Evolutionary conservation across 2,888 invertebrate species (phyloP).

Genomic region (Deilephila elpenor): DNA sequence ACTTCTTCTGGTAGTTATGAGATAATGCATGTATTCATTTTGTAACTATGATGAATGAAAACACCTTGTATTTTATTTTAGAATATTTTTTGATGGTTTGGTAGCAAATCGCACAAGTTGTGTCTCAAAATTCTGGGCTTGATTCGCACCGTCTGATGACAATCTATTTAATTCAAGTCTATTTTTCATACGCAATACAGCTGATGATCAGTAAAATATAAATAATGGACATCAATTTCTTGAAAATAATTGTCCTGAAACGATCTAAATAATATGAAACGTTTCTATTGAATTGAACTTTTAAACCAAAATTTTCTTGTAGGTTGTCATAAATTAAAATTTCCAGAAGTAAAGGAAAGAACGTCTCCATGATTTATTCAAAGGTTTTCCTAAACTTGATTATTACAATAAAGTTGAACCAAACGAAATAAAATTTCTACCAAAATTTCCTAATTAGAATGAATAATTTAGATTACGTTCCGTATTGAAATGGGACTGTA

Average conservation of each 20-base stretch:
- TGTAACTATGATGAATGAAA: no score
- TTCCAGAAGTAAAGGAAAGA: background rate
- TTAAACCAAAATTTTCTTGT: background rate
- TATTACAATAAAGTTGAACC: slow-evolving; percentile 24
- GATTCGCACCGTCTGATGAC: no score
- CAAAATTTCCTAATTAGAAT: slow-evolving; percentile 21
- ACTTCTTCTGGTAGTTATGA: no score
- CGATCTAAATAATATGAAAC: background rate
- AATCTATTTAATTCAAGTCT: no score
- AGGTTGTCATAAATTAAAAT: background rate
- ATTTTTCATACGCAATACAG: no score
- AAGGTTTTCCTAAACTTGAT: slow-evolving; percentile 19
- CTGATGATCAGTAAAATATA: background rate
- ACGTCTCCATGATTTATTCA: slow-evolving; percentile 20
- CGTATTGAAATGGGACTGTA: background rate
- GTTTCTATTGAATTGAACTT: background rate
- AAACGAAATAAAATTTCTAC: slow-evolving; percentile 23
- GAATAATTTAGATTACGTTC: slow-evolving; percentile 8
- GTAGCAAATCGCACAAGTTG: no score
- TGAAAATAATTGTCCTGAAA: background rate
- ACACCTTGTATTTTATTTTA: no score
- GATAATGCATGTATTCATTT: no score
- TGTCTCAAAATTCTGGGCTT: no score
- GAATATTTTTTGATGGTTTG: no score
- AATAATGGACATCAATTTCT: no score